A percentile compares a stretch with the other conserved stretches of the same genome.
phyloP scores from a whole-genome alignment of 2,113 vertebrate genomes.

The Ammodytes dubius region DNA sequence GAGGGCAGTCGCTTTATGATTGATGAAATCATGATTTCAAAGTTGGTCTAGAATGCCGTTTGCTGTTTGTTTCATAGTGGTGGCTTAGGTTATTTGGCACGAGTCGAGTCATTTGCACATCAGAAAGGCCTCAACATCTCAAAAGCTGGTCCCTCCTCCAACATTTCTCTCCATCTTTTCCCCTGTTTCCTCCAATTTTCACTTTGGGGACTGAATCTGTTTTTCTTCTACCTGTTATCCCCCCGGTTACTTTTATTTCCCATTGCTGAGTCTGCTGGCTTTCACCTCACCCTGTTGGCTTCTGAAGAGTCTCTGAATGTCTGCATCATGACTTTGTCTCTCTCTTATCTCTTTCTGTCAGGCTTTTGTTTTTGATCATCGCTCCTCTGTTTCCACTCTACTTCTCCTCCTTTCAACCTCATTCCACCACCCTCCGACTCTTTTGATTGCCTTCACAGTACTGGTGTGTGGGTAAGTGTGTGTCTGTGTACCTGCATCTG shows the following conservation, averaged over 20 bases:
- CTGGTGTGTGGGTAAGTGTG: constrained; percentile 18
- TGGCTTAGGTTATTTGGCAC: constrained; percentile 24
- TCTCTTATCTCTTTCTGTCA: constrained; percentile 76
- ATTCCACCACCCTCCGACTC: constrained; percentile 40
- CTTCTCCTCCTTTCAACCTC: constrained; percentile 76
- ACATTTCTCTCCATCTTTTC: background rate
- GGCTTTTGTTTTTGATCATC: constrained; percentile 81
- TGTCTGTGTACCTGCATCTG: background rate
- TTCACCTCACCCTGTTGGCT: constrained; percentile 43
- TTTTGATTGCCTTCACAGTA: constrained; percentile 38
- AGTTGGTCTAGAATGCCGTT: constrained; percentile 27
- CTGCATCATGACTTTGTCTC: constrained; percentile 78
- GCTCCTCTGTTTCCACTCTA: constrained; percentile 72
- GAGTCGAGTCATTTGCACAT: constrained; percentile 36
- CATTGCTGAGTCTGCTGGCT: constrained; percentile 65
- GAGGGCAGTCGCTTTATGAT: constrained; percentile 43
- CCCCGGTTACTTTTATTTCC: constrained; percentile 46
- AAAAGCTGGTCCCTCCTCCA: background rate
- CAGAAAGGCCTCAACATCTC: constrained; percentile 30
- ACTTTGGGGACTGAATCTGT: constrained; percentile 33
- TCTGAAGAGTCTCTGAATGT: constrained; percentile 59
- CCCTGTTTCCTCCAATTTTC: constrained; percentile 4
- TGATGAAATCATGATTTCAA: constrained; percentile 43
- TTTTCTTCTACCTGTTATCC: constrained; percentile 54
- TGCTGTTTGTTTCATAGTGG: constrained; percentile 41